phyloP scores from a whole-genome alignment of 1,140 invertebrate genomes.

The Macrocentrus cingulum region DNA sequence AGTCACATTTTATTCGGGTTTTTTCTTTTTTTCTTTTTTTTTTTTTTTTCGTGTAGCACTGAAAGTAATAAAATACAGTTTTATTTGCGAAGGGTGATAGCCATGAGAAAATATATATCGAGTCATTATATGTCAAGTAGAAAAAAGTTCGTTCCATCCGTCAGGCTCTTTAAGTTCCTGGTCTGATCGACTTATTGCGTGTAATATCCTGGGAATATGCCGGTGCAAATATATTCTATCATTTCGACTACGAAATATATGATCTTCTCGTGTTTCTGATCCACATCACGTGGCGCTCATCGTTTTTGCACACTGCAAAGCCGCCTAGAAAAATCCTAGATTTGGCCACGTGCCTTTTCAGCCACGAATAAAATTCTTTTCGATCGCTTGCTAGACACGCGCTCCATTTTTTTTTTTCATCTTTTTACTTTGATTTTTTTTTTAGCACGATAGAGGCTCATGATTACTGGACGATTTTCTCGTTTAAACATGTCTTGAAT shows the following conservation, averaged over 20 bases:
- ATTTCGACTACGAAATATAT: neutral
- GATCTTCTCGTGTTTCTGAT: constrained; percentile 10
- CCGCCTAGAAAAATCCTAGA: constrained; percentile 16
- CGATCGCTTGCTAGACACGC: constrained; percentile 12
- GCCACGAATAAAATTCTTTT: constrained; percentile 17
- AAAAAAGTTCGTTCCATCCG: too few relatives aligned
- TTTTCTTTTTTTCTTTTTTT: too few relatives aligned
- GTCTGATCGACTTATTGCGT: too few relatives aligned
- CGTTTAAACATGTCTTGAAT: constrained; percentile 54
- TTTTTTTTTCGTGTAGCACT: too few relatives aligned
- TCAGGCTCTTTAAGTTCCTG: too few relatives aligned
- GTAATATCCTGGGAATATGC: too few relatives aligned
- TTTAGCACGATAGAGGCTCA: neutral
- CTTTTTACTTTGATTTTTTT: constrained; percentile 10
- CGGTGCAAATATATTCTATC: too few relatives aligned
- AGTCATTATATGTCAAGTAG: too few relatives aligned
- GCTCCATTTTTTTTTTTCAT: constrained; percentile 1
- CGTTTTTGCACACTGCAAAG: constrained; percentile 5
- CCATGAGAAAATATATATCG: too few relatives aligned
- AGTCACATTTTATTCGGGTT: too few relatives aligned
- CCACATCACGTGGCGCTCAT: constrained; percentile 17
- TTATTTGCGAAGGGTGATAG: too few relatives aligned
- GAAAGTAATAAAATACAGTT: too few relatives aligned
- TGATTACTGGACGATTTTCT: constrained; percentile 32
- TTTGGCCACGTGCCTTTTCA: constrained; percentile 24